phyloP scores from a whole-genome alignment of 2,113 vertebrate genomes.

The Pangasianodon hypophthalmus region DNA sequence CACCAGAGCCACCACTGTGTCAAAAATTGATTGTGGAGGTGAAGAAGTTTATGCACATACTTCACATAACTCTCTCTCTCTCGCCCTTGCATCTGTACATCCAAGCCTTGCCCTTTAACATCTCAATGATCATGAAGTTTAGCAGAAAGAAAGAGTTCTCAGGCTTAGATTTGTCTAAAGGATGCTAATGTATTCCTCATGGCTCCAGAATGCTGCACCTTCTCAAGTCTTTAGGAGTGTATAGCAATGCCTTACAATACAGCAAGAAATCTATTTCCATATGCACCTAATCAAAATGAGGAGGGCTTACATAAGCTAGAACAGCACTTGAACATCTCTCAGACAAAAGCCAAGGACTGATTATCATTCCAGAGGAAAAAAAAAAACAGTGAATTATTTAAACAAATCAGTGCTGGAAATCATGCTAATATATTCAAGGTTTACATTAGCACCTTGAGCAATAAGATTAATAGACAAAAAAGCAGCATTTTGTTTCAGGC shows the following conservation, averaged over 20 bases:
- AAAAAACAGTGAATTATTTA: conserved; percentile 59
- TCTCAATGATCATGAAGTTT: background rate
- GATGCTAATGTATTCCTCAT: conserved; percentile 55
- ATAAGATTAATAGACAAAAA: conserved; percentile 59
- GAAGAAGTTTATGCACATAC: background rate
- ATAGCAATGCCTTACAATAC: conserved; percentile 29
- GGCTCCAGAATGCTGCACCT: conserved; percentile 35
- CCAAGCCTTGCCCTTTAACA: conserved; percentile 14
- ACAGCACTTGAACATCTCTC: conserved; percentile 56
- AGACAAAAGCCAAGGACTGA: conserved; percentile 54
- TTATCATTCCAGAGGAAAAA: conserved; percentile 57
- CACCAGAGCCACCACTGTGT: background rate
- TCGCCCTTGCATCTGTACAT: background rate
- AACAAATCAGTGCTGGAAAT: conserved; percentile 61
- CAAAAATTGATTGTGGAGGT: background rate
- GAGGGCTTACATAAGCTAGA: conserved; percentile 48
- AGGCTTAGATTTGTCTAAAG: conserved; percentile 35
- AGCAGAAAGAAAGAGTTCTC: background rate
- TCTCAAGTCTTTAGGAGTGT: conserved; percentile 37
- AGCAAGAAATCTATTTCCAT: conserved; percentile 43
- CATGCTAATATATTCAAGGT: conserved; percentile 64
- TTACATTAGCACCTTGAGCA: conserved; percentile 51
- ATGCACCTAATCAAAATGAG: conserved; percentile 57
- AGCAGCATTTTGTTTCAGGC: conserved; percentile 25
- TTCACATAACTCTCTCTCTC: background rate